phyloP scores from a whole-genome alignment of 2,888 invertebrate genomes.

The Drosophila paracracens region DNA sequence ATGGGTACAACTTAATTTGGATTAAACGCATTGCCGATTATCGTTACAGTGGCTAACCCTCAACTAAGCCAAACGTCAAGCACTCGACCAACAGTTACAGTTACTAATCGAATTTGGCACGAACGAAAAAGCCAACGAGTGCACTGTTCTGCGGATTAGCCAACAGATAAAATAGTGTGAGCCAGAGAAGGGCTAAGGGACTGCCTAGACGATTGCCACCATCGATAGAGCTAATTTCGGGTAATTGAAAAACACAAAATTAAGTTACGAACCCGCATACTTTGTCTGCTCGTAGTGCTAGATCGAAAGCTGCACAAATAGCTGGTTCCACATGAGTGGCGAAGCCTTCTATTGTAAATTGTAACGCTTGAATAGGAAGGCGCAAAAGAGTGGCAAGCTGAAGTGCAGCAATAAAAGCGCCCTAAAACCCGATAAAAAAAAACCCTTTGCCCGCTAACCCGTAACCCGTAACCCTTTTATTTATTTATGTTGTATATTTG shows the following conservation, averaged over 20 bases:
- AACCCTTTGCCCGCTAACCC: slow-evolving; percentile 9
- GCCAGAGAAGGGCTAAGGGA: slow-evolving; percentile 1
- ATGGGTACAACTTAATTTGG: slow-evolving; percentile 33
- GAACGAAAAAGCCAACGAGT: slow-evolving; percentile 37
- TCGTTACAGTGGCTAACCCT: slow-evolving; percentile 41
- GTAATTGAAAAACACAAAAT: slow-evolving; percentile 54
- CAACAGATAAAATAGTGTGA: not conserved
- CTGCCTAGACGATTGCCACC: slow-evolving; percentile 39
- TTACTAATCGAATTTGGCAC: slow-evolving; percentile 72
- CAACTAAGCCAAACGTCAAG: slow-evolving; percentile 71
- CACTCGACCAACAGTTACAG: slow-evolving; percentile 23
- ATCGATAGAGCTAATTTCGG: slow-evolving; percentile 48
- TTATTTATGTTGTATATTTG: slow-evolving; percentile 13
- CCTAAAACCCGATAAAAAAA: slow-evolving; percentile 6
- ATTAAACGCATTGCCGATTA: slow-evolving; percentile 72
- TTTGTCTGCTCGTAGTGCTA: not conserved
- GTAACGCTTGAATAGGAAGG: slow-evolving; percentile 73
- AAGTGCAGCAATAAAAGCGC: slow-evolving; percentile 64
- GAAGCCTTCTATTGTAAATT: slow-evolving; percentile 66
- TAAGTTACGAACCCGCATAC: slow-evolving; percentile 24
- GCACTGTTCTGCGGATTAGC: slow-evolving; percentile 39
- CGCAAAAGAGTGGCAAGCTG: slow-evolving; percentile 54
- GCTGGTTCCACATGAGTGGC: slow-evolving; percentile 64
- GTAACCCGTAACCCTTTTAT: slow-evolving; percentile 45
- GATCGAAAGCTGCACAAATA: slow-evolving; percentile 43